Conservation (phyloP, 1,140 invertebrate species). For the Drepana arcuata region DNA sequence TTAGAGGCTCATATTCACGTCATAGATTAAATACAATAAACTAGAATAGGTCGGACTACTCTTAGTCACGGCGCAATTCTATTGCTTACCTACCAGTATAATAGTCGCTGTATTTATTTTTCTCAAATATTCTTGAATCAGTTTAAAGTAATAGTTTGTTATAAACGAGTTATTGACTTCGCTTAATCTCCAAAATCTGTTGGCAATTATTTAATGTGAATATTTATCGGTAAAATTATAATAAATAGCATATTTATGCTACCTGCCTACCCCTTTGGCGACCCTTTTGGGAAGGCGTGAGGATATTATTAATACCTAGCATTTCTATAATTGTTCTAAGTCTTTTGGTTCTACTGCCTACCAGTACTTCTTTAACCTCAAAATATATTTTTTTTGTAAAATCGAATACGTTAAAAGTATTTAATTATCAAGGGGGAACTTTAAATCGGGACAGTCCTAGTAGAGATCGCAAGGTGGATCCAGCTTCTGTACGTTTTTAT, state of each 20-base stretch:
- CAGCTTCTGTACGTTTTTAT: too few species aligned
- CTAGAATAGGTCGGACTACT: constrained; percentile 4
- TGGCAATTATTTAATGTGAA: background rate
- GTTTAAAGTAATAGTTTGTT: background rate
- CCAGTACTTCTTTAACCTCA: too few species aligned
- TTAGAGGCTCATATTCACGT: constrained; percentile 26
- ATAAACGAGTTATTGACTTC: background rate
- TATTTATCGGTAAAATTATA: too few species aligned
- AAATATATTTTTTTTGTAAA: too few species aligned
- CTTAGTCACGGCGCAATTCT: background rate
- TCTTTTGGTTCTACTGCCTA: too few species aligned
- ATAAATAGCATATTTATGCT: background rate
- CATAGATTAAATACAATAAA: constrained; percentile 27
- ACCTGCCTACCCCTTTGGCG: background rate
- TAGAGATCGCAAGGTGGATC: too few species aligned
- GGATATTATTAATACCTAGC: too few species aligned
- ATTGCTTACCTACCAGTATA: too few species aligned
- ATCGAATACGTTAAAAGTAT: background rate
- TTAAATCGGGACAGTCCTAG: too few species aligned
- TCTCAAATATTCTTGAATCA: background rate
- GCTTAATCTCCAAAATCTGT: background rate
- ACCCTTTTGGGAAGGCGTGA: too few species aligned
- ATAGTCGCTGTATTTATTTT: background rate
- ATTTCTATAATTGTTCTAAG: too few species aligned
- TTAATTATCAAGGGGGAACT: background rate